These are phyloP conservation scores for Spongia lamella DNA, from an alignment of 37 sponge, comb jelly and placozoan species.

Conservation along the genomic window DNA sequence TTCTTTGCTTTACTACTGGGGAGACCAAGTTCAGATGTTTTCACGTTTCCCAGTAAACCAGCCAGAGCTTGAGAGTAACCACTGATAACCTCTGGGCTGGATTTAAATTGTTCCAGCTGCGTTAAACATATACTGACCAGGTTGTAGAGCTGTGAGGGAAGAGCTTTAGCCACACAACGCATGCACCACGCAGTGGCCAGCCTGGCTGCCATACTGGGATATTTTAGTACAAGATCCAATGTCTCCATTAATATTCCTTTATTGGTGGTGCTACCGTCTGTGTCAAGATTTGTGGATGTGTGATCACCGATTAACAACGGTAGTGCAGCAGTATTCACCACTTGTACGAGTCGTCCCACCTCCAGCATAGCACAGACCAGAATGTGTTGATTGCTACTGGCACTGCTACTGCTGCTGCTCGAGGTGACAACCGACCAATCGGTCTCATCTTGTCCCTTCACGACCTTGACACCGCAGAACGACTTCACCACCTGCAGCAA, in stretches of 20 bases:
- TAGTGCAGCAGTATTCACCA: slow-evolving; percentile 76
- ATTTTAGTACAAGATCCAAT: slow-evolving; percentile 52
- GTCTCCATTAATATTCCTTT: slow-evolving; percentile 54
- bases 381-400: slow-evolving; percentile 55
- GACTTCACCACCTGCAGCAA: too few relatives aligned
- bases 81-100: slow-evolving; percentile 48
- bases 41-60: slow-evolving; percentile 80
- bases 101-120: slow-evolving; percentile 25
- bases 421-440: not conserved
- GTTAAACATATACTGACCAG: slow-evolving; percentile 70
- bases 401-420: not conserved
- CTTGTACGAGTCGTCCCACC: slow-evolving; percentile 59
- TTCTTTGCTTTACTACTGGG: slow-evolving; percentile 78
- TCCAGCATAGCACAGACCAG: slow-evolving; percentile 66
- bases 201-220: slow-evolving; percentile 60
- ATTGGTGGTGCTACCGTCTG: slow-evolving; percentile 10
- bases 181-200: slow-evolving; percentile 89
- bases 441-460: not conserved
- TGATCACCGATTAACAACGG: slow-evolving; percentile 55
- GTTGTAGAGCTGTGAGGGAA: slow-evolving; percentile 84
- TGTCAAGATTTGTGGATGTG: not conserved
- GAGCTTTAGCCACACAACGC: slow-evolving; percentile 77
- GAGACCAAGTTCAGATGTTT: slow-evolving; percentile 84
- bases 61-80: slow-evolving; percentile 84
- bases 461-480: not conserved